Conservation (phyloP, 1,140 invertebrate species). For the Saxidomus purpurata region DNA sequence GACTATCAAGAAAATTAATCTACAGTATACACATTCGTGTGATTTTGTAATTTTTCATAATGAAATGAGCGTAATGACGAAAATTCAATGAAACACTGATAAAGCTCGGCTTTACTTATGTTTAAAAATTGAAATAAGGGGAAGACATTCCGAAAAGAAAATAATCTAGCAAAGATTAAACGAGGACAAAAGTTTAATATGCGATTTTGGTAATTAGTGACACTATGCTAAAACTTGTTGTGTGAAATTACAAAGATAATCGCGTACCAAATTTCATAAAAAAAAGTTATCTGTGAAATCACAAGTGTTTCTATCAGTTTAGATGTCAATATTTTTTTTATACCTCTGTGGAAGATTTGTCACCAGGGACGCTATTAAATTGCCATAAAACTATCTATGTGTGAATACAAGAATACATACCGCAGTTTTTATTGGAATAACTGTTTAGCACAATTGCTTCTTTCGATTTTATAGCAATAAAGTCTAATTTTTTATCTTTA, state of each 20-base stretch:
- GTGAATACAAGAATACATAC: slow-evolving; percentile 14
- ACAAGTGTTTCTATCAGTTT: slow-evolving; percentile 23
- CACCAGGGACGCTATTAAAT: slow-evolving; percentile 54
- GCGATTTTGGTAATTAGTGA: slow-evolving; percentile 51
- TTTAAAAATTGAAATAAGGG: neutral
- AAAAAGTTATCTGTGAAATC: neutral
- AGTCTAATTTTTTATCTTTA: slow-evolving; percentile 18
- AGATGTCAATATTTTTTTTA: slow-evolving; percentile 45
- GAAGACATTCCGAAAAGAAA: neutral
- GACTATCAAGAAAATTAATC: slow-evolving; percentile 57
- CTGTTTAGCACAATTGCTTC: slow-evolving; percentile 43
- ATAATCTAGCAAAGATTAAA: neutral
- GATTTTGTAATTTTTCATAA: neutral
- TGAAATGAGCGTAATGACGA: neutral
- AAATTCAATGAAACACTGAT: slow-evolving; percentile 51
- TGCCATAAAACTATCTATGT: slow-evolving; percentile 56
- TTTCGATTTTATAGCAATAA: slow-evolving; percentile 39
- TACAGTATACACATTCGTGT: neutral
- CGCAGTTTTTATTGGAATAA: neutral
- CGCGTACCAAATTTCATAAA: slow-evolving; percentile 11
- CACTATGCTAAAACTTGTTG: slow-evolving; percentile 9
- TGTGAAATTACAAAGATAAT: slow-evolving; percentile 37
- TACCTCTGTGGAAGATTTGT: slow-evolving; percentile 33
- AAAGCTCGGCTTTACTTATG: slow-evolving; percentile 19
- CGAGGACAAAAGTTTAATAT: slow-evolving; percentile 35